A percentile compares a stretch with the other conserved stretches of the same genome.
phyloP scores from a whole-genome alignment of 30 jellyfish, hydroid and myxozoan genomes.

The Turritopsis dohrnii region DNA sequence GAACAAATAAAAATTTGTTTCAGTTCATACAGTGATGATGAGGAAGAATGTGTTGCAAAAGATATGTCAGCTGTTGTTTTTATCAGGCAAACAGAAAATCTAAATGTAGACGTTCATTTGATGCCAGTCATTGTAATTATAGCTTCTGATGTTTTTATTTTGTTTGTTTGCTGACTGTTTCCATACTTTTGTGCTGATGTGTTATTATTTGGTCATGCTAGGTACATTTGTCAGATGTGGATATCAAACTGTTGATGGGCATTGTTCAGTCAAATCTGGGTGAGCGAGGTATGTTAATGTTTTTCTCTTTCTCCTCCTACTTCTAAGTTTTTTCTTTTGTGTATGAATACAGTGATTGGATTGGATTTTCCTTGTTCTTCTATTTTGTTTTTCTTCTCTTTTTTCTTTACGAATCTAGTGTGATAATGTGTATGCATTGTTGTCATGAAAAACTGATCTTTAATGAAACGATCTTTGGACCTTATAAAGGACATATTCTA shows the following conservation, averaged over 20 bases:
- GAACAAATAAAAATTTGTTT: too few species aligned
- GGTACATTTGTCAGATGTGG: conserved; percentile 22
- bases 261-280: conserved; percentile 9
- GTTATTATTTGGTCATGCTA: not conserved
- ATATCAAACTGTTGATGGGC: conserved; percentile 28
- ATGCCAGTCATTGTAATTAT: conserved; percentile 16
- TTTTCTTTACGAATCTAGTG: too few species aligned
- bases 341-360: too few species aligned
- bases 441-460: too few species aligned
- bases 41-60: not conserved
- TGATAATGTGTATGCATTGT: too few species aligned
- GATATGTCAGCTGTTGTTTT: not conserved
- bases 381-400: too few species aligned
- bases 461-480: too few species aligned
- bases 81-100: not conserved
- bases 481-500: too few species aligned
- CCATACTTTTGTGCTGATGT: not conserved
- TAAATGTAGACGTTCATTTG: conserved; percentile 6
- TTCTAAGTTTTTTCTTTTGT: too few species aligned
- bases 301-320: too few species aligned
- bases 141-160: not conserved
- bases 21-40: not conserved
- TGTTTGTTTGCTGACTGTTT: not conserved
- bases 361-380: too few species aligned
- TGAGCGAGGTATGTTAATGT: conserved; percentile 22